These are phyloP conservation scores for Erythrocercus mccallii DNA, from an alignment of 2,113 vertebrate genomes.

Conservation along the genomic window DNA sequence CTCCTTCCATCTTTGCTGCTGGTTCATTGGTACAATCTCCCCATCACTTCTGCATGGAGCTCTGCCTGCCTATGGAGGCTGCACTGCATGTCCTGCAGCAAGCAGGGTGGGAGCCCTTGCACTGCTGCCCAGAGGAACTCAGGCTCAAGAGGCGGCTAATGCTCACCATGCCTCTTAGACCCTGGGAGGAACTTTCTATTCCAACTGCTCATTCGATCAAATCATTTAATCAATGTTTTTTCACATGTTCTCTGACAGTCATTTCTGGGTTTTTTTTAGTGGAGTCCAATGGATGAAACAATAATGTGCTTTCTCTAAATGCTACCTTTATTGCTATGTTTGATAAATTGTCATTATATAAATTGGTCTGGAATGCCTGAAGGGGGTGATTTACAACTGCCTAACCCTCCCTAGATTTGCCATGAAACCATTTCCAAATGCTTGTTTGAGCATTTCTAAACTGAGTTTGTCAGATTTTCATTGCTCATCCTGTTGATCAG, in stretches of 20 bases:
- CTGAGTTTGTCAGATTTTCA: not conserved
- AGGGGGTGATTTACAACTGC: not conserved
- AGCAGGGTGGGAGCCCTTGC: not conserved
- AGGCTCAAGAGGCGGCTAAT: not conserved
- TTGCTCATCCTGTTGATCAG: not conserved
- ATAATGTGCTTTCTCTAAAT: not conserved
- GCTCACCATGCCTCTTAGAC: not conserved
- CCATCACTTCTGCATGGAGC: not conserved
- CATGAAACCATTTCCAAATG: not conserved
- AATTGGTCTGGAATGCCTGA: not conserved
- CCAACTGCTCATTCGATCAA: not conserved
- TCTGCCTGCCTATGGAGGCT: not conserved
- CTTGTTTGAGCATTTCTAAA: not conserved
- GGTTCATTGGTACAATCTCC: not conserved
- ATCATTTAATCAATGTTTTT: not conserved
- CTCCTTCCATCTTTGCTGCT: not conserved
- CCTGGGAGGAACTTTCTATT: not conserved
- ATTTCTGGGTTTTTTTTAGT: not conserved
- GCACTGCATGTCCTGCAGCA: not conserved
- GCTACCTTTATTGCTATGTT: not conserved
- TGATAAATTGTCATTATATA: not conserved
- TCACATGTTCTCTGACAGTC: not conserved
- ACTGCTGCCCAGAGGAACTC: not conserved
- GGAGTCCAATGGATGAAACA: not conserved
- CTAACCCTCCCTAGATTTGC: not conserved